A percentile compares a stretch with the other conserved stretches of the same genome.
Conservation (phyloP, 2,113 vertebrate species). For the Anoplopoma fimbria region DNA sequence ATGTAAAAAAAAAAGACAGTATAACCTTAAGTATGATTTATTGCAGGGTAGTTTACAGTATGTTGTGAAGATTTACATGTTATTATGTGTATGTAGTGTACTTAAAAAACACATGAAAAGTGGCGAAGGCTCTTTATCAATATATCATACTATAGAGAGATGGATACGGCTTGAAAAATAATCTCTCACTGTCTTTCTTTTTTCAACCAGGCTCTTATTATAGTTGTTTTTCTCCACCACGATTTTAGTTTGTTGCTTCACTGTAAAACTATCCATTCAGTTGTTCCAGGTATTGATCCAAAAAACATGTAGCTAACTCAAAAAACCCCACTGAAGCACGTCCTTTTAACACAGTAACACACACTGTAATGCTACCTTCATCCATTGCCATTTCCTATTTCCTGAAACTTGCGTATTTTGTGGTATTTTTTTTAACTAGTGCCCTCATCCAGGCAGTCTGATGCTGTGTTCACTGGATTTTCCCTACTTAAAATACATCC, state of each 20-base stretch:
- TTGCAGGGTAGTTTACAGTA: not conserved
- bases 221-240: not conserved
- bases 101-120: constrained; percentile 1
- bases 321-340: not conserved
- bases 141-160: not conserved
- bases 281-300: not conserved
- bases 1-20: not conserved
- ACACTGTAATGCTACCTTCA: not conserved
- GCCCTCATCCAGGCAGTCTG: not conserved
- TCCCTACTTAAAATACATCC: not conserved
- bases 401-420: not conserved
- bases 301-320: not conserved
- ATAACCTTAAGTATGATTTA: not conserved
- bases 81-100: not conserved
- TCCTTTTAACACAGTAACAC: constrained; percentile 1
- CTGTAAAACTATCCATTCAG: not conserved
- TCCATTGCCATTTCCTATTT: constrained; percentile 13
- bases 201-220: not conserved
- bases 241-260: not conserved
- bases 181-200: not conserved
- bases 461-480: constrained; percentile 22
- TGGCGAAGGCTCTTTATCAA: not conserved
- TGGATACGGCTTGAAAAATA: not conserved
- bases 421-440: constrained; percentile 1
- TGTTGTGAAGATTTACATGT: not conserved